These are phyloP conservation scores for Myoxocephalus aenaeus DNA, from an alignment of 2,797 vertebrate species.

Conservation along the genomic window DNA sequence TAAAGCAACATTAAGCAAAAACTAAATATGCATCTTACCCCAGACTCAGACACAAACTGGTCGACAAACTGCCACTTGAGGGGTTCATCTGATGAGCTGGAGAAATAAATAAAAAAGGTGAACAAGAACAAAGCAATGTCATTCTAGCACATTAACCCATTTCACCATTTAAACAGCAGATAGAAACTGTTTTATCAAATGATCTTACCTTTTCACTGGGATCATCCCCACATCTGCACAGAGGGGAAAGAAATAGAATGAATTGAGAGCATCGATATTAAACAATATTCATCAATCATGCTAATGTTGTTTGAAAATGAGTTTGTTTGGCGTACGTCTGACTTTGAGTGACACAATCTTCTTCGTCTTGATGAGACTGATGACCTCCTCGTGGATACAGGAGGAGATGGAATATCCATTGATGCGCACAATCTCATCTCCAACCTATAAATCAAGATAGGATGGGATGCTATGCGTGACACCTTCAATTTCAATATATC, in stretches of 20 bases:
- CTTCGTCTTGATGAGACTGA: conserved; percentile 96
- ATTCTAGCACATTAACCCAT: background rate
- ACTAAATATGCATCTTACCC: conserved; percentile 81
- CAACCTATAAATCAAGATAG: conserved; percentile 83
- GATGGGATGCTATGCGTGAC: conserved; percentile 1
- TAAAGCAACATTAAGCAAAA: background rate
- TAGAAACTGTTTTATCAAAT: background rate
- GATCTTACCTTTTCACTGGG: conserved; percentile 92
- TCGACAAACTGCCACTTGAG: conserved; percentile 99
- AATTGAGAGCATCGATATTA: background rate
- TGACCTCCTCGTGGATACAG: conserved; percentile 96
- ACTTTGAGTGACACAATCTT: conserved; percentile 98
- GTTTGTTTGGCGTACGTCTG: conserved; percentile 87
- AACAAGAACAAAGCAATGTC: background rate
- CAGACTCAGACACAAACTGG: conserved; percentile 94
- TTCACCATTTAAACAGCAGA: background rate
- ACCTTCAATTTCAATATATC: conserved; percentile 11
- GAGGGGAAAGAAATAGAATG: conserved; percentile 27
- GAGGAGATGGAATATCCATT: conserved; percentile 97
- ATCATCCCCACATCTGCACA: conserved; percentile 95
- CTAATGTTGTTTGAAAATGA: background rate
- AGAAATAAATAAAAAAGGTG: conserved; percentile 1
- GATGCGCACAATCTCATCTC: conserved; percentile 97
- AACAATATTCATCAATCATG: background rate
- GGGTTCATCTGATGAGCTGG: conserved; percentile 90